Base-by-base conservation (phyloP, 2,113 vertebrate species). In the Aptenodytes forsteri region DNA sequence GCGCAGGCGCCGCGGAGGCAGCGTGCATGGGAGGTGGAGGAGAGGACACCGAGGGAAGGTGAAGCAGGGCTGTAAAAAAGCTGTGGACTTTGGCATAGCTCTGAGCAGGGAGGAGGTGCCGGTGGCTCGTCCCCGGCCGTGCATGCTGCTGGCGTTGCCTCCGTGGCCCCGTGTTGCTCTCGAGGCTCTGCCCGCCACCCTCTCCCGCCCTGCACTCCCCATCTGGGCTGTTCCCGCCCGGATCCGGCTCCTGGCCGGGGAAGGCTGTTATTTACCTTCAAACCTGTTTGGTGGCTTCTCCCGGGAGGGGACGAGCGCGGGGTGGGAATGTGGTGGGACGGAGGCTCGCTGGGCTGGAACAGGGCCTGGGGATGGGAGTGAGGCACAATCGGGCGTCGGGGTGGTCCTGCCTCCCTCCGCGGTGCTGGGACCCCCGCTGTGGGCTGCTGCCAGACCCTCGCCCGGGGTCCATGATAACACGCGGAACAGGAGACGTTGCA, bases 221-320 rank as follows among this genome's bases (percentile, higher is more conserved):
- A 16, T 1, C 86, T 67, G 96, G 79, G 95, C 76, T 7, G 32
- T 46, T 90, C 79, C 92, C 13, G 9, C 92, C 90, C 9, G 66
- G 95, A 94, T 96, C 95, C 65, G n/a, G 95, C 87, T 97, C 75
- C 93, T 42, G 91, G 13, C 91, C 4, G 12, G 59, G 80, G 34
- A 76, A 64, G 20, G 90, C 18, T 92, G 92, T 94, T 97, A 86
- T 97, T 97, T 97, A 89, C 96, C 95, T 95, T 93, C 92, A 95
- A 97, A 97, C 97, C 97, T 94, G 97, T 97, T 96, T 5, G 96
- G 96, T 96, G 92, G 96, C 96, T 97, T 97, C 95, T 81, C 54
- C 4, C 1, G 66, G 90, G 92, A 73, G 83, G 76, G 89, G 89
- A 92, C n/a, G 38, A 38, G 55, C 2, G 2, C 2, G 13, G 94